A percentile compares a stretch with the other conserved stretches of the same genome.
Conservation (phyloP, 2,113 vertebrate species). For the Toxotes chatareus region DNA sequence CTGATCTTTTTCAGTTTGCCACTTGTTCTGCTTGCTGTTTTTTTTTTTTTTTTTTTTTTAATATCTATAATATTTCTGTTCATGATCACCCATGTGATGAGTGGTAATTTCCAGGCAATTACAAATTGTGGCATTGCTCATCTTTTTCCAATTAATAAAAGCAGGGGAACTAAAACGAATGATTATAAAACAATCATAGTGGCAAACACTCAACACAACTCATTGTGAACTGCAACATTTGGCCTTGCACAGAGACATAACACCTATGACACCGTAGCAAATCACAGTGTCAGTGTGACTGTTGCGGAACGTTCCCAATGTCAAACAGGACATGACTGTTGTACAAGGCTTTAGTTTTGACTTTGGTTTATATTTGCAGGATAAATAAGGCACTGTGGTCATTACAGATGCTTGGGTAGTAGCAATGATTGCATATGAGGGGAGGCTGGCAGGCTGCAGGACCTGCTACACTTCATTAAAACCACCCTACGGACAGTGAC, state of each 20-base stretch:
- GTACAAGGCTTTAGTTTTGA: background rate
- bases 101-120: no score
- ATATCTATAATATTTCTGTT: no score
- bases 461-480: slow-evolving; percentile 31
- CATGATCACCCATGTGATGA: no score
- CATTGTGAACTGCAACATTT: background rate
- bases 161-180: no score
- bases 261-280: background rate
- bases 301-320: background rate
- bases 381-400: background rate
- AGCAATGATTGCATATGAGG: background rate
- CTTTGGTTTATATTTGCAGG: background rate
- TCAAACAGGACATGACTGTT: background rate
- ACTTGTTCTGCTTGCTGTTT: no score
- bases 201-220: background rate
- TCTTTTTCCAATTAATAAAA: no score
- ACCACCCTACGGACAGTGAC: slow-evolving; percentile 22
- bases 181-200: background rate
- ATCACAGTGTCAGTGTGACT: background rate
- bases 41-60: no score
- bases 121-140: no score
- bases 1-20: no score
- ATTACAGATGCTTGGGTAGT: slow-evolving; percentile 14
- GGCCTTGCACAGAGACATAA: no score
- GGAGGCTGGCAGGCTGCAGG: slow-evolving; percentile 15